Conservation (phyloP, 2,113 vertebrate genomes). For the Paradisaea rubra region DNA sequence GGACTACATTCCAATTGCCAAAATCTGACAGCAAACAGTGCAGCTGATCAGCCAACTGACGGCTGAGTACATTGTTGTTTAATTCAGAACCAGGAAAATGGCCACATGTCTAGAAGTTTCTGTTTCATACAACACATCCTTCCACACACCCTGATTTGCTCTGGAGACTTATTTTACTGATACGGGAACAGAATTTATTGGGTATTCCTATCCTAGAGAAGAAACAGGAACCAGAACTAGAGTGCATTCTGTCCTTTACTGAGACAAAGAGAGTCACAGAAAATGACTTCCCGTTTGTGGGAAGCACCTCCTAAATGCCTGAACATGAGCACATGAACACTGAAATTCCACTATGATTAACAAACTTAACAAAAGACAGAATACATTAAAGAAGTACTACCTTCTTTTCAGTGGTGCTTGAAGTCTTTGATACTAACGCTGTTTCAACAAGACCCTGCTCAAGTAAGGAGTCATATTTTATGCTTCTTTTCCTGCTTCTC, state of each 20-base stretch:
- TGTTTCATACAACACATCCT: neutral
- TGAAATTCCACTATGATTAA: neutral
- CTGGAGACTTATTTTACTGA: neutral
- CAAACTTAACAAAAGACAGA: neutral
- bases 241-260: neutral
- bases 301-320: neutral
- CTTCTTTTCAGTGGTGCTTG: constrained; percentile 66
- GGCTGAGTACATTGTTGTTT: neutral
- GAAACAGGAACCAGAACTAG: neutral
- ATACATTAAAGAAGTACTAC: constrained; percentile 21
- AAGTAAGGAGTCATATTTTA: constrained; percentile 71
- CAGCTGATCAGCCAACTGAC: neutral
- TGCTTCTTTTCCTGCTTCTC: constrained; percentile 75
- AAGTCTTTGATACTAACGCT: constrained; percentile 54
- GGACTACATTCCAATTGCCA: neutral
- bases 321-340: neutral
- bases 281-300: neutral
- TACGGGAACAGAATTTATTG: neutral
- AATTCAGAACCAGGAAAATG: neutral
- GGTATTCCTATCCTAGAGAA: neutral
- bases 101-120: neutral
- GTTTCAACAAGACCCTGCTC: constrained; percentile 69
- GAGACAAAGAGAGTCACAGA: neutral
- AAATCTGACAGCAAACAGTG: neutral
- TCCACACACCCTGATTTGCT: neutral